Percentiles rank a stretch among this genome's conserved stretches.
phyloP scores from a whole-genome alignment of 1,140 invertebrate genomes.

The Aphidius gifuensis region DNA sequence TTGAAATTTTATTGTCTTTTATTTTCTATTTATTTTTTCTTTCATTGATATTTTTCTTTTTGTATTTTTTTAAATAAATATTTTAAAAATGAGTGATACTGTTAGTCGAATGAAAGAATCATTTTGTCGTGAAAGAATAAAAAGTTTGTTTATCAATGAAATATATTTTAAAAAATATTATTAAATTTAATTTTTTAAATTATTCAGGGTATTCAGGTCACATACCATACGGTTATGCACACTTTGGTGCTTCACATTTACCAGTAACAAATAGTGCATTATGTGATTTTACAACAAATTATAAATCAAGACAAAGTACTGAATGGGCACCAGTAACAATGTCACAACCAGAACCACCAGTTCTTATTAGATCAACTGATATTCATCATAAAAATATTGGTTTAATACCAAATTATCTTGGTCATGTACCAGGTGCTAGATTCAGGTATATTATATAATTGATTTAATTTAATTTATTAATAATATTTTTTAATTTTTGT shows the following conservation, averaged over 20 bases:
- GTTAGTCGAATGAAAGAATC: slow-evolving; percentile 31
- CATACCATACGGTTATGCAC: slow-evolving; percentile 63
- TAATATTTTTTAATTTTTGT: not conserved
- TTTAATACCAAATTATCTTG: slow-evolving; percentile 69
- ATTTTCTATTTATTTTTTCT: not conserved
- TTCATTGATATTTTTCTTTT: not conserved
- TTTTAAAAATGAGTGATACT: slow-evolving; percentile 24
- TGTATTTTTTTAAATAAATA: not conserved
- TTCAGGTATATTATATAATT: slow-evolving; percentile 54
- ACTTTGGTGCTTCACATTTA: slow-evolving; percentile 63
- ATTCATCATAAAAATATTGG: slow-evolving; percentile 70
- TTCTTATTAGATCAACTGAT: slow-evolving; percentile 53
- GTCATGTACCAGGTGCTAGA: slow-evolving; percentile 67
- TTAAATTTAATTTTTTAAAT: slow-evolving; percentile 4
- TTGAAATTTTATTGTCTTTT: not conserved
- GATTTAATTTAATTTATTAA: not conserved
- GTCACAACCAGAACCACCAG: slow-evolving; percentile 53
- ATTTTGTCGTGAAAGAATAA: slow-evolving; percentile 30
- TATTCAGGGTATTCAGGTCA: slow-evolving; percentile 63
- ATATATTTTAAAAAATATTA: slow-evolving; percentile 3
- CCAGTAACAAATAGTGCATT: slow-evolving; percentile 63
- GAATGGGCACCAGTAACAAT: slow-evolving; percentile 67
- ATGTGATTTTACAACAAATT: slow-evolving; percentile 68
- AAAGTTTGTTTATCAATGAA: slow-evolving; percentile 26
- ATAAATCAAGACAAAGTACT: slow-evolving; percentile 61